Conservation (phyloP, 1,140 invertebrate species). For the Apis cerana region DNA sequence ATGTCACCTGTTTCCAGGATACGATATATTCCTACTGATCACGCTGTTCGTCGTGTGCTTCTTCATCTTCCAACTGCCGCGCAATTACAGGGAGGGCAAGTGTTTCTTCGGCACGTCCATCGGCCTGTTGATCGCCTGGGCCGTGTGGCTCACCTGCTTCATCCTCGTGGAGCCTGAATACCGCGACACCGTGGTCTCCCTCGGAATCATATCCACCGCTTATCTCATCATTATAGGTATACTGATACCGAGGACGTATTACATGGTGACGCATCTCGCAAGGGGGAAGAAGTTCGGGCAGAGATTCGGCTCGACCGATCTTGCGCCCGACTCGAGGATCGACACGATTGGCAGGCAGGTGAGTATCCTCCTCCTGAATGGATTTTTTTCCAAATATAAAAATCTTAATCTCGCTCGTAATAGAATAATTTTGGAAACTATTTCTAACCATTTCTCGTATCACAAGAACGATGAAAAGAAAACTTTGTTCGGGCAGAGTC, state of each 20-base stretch:
- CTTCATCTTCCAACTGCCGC: slow-evolving; percentile 81
- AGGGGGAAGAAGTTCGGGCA: slow-evolving; percentile 69
- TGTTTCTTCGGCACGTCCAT: slow-evolving; percentile 82
- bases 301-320: slow-evolving; percentile 66
- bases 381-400: too few relatives aligned
- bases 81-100: slow-evolving; percentile 84
- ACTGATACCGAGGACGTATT: slow-evolving; percentile 83
- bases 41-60: slow-evolving; percentile 80
- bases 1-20: too few relatives aligned
- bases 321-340: slow-evolving; percentile 69
- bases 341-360: slow-evolving; percentile 74
- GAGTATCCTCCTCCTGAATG: background rate
- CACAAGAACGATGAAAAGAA: background rate
- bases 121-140: slow-evolving; percentile 80
- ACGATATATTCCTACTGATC: slow-evolving; percentile 83
- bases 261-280: slow-evolving; percentile 79
- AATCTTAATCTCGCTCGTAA: too few relatives aligned
- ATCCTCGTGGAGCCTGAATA: slow-evolving; percentile 76
- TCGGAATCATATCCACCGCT: slow-evolving; percentile 79
- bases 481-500: slow-evolving; percentile 52
- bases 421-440: too few relatives aligned
- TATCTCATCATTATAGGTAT: slow-evolving; percentile 82
- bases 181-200: slow-evolving; percentile 79
- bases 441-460: too few relatives aligned
- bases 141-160: slow-evolving; percentile 82